phyloP scores from a whole-genome alignment of 2,113 vertebrate genomes.

The Trematocara macrostoma region DNA sequence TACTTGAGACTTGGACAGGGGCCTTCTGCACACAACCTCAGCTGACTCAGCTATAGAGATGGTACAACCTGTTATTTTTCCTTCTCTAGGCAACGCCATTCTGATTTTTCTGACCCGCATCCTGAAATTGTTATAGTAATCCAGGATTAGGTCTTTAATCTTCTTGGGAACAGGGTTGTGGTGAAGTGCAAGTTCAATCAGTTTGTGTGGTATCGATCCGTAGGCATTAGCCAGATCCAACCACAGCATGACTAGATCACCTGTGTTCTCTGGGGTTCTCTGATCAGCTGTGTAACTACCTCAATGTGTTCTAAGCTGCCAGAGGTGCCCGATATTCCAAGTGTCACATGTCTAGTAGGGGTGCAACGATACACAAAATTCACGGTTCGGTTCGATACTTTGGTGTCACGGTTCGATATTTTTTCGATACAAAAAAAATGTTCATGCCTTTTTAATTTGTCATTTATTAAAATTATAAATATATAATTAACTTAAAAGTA shows the following conservation, averaged over 20 bases:
- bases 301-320: neutral
- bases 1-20: neutral
- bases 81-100: neutral
- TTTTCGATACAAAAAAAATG: no score
- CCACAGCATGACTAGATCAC: neutral
- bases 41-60: neutral
- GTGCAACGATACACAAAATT: no score
- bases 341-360: neutral
- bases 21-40: neutral
- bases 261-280: neutral
- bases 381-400: no score
- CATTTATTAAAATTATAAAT: no score
- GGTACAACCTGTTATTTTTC: neutral
- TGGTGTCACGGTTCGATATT: no score
- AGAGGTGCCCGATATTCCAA: neutral
- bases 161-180: neutral
- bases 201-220: rapidly evolving
- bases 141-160: neutral
- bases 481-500: no score
- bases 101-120: neutral
- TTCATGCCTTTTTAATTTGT: no score
- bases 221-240: neutral
- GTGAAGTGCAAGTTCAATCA: neutral
- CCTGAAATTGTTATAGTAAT: neutral
- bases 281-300: neutral